These are phyloP conservation scores for Sarcophaga carnaria DNA, from an alignment of 2,888 invertebrate genomes.

Conservation along the genomic window DNA sequence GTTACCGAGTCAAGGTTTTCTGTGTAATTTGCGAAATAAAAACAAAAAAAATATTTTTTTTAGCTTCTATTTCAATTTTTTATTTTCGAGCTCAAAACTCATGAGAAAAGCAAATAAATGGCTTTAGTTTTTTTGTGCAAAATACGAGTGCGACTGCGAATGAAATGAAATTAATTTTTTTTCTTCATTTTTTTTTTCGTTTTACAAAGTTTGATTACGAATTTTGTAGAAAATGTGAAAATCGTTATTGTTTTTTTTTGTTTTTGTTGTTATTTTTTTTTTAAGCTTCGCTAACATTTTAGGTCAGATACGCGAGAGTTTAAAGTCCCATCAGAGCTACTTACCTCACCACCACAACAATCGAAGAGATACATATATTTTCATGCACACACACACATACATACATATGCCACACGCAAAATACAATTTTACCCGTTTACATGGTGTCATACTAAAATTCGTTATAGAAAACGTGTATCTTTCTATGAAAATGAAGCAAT, in stretches of 20 bases:
- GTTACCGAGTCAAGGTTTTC: too few species aligned
- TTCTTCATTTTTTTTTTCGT: not conserved
- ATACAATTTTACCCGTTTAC: not conserved
- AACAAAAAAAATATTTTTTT: not conserved
- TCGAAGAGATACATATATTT: not conserved
- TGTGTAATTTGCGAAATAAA: not conserved
- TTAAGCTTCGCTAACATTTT: constrained; percentile 70
- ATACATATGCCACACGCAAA: not conserved
- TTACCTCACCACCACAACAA: not conserved
- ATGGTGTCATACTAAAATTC: not conserved
- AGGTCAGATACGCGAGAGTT: constrained; percentile 65
- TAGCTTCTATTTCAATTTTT: not conserved
- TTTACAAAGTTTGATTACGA: constrained; percentile 4
- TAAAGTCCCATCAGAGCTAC: constrained; percentile 4
- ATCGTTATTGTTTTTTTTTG: constrained; percentile 48
- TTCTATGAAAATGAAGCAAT: constrained; percentile 18
- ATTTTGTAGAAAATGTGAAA: constrained; percentile 59
- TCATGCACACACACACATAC: not conserved
- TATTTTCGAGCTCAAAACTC: not conserved
- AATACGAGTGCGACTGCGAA: too few species aligned
- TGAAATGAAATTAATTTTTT: not conserved
- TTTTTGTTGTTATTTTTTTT: constrained; percentile 7
- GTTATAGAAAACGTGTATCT: constrained; percentile 26
- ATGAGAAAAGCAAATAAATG: constrained; percentile 5
- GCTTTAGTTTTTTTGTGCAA: not conserved